phyloP scores from a whole-genome alignment of 2,888 invertebrate species.

The Pterobdella sp. region DNA sequence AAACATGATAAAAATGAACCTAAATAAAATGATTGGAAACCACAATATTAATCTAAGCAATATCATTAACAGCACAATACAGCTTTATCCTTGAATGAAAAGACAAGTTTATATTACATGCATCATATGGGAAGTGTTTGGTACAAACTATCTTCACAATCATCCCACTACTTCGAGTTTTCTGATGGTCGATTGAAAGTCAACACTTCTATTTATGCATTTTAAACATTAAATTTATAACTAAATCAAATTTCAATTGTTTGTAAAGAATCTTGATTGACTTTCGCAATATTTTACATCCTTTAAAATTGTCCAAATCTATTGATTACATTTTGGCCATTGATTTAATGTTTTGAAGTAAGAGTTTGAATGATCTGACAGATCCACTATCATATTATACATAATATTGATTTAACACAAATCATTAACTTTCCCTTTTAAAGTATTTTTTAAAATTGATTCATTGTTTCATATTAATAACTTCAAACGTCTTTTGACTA shows the following conservation, averaged over 20 bases:
- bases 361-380: too few relatives aligned
- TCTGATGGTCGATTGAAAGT: constrained; percentile 23
- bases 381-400: too few relatives aligned
- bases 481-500: too few relatives aligned
- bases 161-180: constrained; percentile 13
- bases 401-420: too few relatives aligned
- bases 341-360: too few relatives aligned
- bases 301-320: not conserved
- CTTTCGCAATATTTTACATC: not conserved
- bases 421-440: too few relatives aligned
- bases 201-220: constrained; percentile 26
- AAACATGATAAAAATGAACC: too few relatives aligned
- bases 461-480: too few relatives aligned
- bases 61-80: not conserved
- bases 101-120: not conserved
- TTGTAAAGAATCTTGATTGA: too few relatives aligned
- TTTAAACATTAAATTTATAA: not conserved
- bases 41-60: too few relatives aligned
- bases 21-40: too few relatives aligned
- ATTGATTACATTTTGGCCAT: not conserved
- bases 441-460: too few relatives aligned
- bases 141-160: constrained; percentile 17
- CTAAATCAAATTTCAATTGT: not conserved
- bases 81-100: not conserved
- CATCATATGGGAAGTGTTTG: not conserved